phyloP scores from a whole-genome alignment of 1,140 invertebrate species.

The Planococcus citri region DNA sequence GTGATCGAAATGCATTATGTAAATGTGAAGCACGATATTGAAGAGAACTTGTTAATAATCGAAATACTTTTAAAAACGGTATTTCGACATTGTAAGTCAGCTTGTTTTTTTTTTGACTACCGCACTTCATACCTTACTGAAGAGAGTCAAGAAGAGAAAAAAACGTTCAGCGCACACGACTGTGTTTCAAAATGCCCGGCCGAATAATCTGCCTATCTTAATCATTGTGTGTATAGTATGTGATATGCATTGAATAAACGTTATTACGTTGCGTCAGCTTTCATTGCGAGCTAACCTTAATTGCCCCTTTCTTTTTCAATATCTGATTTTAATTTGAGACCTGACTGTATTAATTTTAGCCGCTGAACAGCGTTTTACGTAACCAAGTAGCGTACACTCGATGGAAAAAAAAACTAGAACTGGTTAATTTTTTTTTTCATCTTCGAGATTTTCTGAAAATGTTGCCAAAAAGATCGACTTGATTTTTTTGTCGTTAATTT shows the following conservation, averaged over 20 bases:
- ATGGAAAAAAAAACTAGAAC: not conserved
- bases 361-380: not conserved
- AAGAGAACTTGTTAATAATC: not conserved
- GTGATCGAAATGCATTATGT: not conserved
- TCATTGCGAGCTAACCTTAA: not conserved
- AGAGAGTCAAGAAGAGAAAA: not conserved
- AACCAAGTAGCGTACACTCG: not conserved
- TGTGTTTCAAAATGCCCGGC: not conserved
- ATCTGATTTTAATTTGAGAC: conserved; percentile 4
- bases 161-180: not conserved
- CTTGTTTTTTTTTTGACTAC: not conserved
- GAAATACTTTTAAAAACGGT: not conserved
- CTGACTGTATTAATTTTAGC: not conserved
- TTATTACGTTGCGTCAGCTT: not conserved
- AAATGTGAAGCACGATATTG: not conserved
- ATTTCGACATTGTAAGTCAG: not conserved
- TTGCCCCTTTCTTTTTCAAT: not conserved
- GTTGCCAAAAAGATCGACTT: not conserved
- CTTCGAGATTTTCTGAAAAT: not conserved
- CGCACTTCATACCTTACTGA: not conserved
- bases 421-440: not conserved
- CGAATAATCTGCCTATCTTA: not conserved
- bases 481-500: not conserved
- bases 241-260: conserved; percentile 3
- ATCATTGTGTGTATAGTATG: not conserved